Evolutionary conservation across 2,888 invertebrate genomes (phyloP).

Genomic region (Drosophila melanosoma): DNA sequence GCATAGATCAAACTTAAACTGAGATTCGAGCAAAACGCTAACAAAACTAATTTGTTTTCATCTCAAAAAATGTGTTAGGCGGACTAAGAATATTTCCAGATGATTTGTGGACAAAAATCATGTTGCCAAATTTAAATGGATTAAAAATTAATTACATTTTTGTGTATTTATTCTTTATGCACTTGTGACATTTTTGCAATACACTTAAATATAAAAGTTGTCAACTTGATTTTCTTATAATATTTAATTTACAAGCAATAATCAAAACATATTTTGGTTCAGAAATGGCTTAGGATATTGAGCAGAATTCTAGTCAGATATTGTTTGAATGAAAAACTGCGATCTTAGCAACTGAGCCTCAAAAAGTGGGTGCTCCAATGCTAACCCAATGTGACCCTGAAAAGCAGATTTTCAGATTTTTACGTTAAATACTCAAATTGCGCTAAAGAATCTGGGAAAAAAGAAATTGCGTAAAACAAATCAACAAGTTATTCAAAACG

Average conservation of each 20-base stretch:
- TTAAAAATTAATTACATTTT: not conserved
- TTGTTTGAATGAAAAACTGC: not conserved
- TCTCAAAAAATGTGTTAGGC: not conserved
- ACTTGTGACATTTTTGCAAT: not conserved
- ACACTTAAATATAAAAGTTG: too few relatives aligned
- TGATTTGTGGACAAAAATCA: not conserved
- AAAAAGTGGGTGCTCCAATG: not conserved
- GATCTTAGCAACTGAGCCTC: not conserved
- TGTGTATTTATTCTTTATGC: not conserved
- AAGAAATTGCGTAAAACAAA: not conserved
- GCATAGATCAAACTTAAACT: constrained; percentile 6
- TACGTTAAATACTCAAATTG: not conserved
- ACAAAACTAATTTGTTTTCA: not conserved
- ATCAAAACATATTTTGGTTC: not conserved
- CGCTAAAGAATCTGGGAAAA: not conserved
- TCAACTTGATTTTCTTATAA: not conserved
- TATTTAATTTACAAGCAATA: not conserved
- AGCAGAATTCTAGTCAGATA: not conserved
- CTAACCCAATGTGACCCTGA: not conserved
- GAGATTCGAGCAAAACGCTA: not conserved
- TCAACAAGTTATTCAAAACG: not conserved
- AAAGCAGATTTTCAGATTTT: not conserved
- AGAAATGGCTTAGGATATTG: not conserved
- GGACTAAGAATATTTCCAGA: not conserved
- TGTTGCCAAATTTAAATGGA: constrained; percentile 1